Conservation (phyloP, 2,888 invertebrate species). For the Antheraea assamensis region DNA sequence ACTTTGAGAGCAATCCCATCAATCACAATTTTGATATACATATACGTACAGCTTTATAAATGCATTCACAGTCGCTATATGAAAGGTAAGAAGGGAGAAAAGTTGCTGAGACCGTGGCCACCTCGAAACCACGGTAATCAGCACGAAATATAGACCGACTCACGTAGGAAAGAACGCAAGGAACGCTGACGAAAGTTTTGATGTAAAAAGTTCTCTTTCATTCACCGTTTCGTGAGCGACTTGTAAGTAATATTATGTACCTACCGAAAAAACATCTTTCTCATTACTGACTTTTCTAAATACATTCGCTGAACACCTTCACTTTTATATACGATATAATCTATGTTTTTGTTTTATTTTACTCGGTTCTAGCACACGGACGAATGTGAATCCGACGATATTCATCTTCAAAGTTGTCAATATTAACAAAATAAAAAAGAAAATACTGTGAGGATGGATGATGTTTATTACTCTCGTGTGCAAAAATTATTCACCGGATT, state of each 20-base stretch:
- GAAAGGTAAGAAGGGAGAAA: background rate
- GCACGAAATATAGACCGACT: constrained; percentile 66
- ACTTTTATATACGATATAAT: background rate
- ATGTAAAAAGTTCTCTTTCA: constrained; percentile 82
- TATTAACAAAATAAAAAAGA: too few species aligned
- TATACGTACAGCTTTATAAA: background rate
- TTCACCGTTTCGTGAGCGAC: constrained; percentile 50
- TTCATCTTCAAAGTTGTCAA: too few species aligned
- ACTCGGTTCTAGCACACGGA: too few species aligned
- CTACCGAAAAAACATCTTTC: background rate
- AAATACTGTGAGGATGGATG: too few species aligned
- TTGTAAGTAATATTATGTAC: constrained; percentile 8
- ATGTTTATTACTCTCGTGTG: too few species aligned
- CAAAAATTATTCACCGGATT: too few species aligned
- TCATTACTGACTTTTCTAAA: constrained; percentile 8
- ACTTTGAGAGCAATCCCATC: constrained; percentile 3
- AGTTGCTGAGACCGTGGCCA: background rate
- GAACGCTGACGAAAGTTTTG: constrained; percentile 76
- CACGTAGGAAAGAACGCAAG: constrained; percentile 75
- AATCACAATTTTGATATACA: constrained; percentile 18
- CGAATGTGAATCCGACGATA: too few species aligned
- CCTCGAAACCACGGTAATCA: constrained; percentile 57
- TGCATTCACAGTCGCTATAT: background rate
- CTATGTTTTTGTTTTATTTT: too few species aligned
- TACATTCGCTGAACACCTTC: background rate